Evolutionary conservation across 2,113 vertebrate species (phyloP).

Genomic region (Pleuronectes platessa): DNA sequence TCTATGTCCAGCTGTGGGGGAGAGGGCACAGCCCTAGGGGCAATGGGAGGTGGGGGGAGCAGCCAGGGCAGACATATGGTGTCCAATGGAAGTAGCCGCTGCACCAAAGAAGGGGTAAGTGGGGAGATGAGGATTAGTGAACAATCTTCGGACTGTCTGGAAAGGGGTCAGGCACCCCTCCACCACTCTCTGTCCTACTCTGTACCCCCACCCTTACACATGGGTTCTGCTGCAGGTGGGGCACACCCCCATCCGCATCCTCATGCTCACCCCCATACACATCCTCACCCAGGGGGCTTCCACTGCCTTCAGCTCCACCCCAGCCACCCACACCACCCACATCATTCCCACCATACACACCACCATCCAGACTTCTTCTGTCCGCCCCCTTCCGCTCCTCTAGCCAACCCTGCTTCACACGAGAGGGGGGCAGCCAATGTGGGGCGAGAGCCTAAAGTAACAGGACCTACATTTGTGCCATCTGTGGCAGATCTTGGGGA

Average conservation of each 20-base stretch:
- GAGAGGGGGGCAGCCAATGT: slow-evolving; percentile 82
- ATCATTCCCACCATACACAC: slow-evolving; percentile 77
- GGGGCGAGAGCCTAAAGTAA: slow-evolving; percentile 88
- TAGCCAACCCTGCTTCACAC: slow-evolving; percentile 84
- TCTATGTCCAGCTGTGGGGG: slow-evolving; percentile 88
- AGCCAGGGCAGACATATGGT: slow-evolving; percentile 76
- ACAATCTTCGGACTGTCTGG: slow-evolving; percentile 90
- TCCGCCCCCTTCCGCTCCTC: slow-evolving; percentile 82
- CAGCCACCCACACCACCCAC: slow-evolving; percentile 80
- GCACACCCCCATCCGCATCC: slow-evolving; percentile 86
- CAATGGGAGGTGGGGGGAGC: slow-evolving; percentile 78
- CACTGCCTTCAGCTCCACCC: slow-evolving; percentile 93
- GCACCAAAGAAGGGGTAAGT: slow-evolving; percentile 83
- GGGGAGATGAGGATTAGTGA: slow-evolving; percentile 87
- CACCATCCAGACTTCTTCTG: slow-evolving; percentile 90
- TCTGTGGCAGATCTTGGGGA: slow-evolving; percentile 91
- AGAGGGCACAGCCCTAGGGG: slow-evolving; percentile 77
- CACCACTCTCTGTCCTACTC: slow-evolving; percentile 91
- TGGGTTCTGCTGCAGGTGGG: slow-evolving; percentile 84
- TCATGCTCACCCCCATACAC: slow-evolving; percentile 83
- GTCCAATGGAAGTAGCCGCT: slow-evolving; percentile 75
- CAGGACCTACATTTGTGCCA: slow-evolving; percentile 91
- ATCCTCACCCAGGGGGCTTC: slow-evolving; percentile 85
- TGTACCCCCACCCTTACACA: slow-evolving; percentile 85
- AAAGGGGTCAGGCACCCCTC: slow-evolving; percentile 89